Percentiles rank a stretch among this genome's conserved stretches.
phyloP scores from a whole-genome alignment of 2,888 invertebrate species.

The Ectropis crepuscularia region DNA sequence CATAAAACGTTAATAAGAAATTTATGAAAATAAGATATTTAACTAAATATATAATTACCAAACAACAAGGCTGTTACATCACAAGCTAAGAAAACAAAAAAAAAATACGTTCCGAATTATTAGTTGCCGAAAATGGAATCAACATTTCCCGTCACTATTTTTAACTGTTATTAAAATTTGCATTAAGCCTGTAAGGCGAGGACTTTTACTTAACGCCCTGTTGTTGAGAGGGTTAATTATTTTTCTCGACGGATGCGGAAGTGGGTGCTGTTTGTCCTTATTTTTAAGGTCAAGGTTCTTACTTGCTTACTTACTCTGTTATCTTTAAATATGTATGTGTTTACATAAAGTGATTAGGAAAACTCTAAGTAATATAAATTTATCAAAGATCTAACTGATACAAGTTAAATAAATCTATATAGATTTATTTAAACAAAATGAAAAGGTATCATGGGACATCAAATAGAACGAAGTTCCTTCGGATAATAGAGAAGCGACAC shows the following conservation, averaged over 20 bases:
- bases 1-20: too few species aligned
- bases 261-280: slow-evolving; percentile 6
- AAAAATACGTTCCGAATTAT: too few species aligned
- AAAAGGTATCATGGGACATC: too few species aligned
- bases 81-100: neutral
- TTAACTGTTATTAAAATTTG: slow-evolving; percentile 43
- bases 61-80: too few species aligned
- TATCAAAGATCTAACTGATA: too few species aligned
- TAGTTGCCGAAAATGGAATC: neutral
- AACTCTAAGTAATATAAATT: too few species aligned
- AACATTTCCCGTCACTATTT: slow-evolving; percentile 14
- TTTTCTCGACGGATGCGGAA: slow-evolving; percentile 29
- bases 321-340: neutral
- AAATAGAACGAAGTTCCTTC: too few species aligned
- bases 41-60: too few species aligned
- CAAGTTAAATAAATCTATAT: too few species aligned
- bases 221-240: slow-evolving; percentile 38
- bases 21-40: too few species aligned
- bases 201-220: slow-evolving; percentile 40
- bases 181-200: slow-evolving; percentile 36
- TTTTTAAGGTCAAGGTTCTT: slow-evolving; percentile 15
- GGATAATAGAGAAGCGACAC: too few species aligned
- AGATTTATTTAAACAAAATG: too few species aligned
- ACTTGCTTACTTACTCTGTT: neutral
- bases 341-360: neutral